Evolutionary conservation across 2,888 invertebrate species (phyloP), one percentile per base, ranked within the genome.

Genomic region (Empis livida): DNA sequence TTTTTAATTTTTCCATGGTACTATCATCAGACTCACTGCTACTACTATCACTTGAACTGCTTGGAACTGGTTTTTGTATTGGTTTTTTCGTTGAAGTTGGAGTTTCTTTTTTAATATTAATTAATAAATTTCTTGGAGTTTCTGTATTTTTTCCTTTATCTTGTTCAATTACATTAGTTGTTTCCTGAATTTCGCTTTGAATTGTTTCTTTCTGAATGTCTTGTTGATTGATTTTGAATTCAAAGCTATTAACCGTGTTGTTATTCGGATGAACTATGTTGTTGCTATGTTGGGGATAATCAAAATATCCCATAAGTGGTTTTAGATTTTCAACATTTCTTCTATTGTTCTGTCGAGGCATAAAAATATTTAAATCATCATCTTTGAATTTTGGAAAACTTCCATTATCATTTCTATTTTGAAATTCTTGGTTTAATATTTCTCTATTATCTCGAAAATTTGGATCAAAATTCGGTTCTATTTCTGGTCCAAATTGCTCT

Each of bases 171-270:
- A 20, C 3, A 20, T 3, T 20, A 20, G 3, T 20, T 5, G 20
- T 5, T 20, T 20, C 6, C 6, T 20, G 20, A 20, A 20, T 20
- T 3, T 20, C 20, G 20, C 20, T 20, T 27, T 27, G 23, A 6
- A 46, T 15, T 5, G 45, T 13, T n/a, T 45, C 49, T 10, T 51
- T 50, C 3, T 57, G 54, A 6, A 45, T 4, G 41, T 10, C 37
- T 9, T 42, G 46, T 13, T 8, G 37, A 20, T 15, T 38, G 1
- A 8, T 23, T 49, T 16, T 46, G 43, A 8, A 17, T 38, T 2
- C 42, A 39, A 3, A 23, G 4, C 20, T 20, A 20, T 20, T 20
- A 20, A 20, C 20, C 6, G 20, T 6, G 20, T 20, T 20, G 20
- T 6, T 20, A 20, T 6, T 20, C n/a, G n/a, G n/a, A n/a, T n/a